phyloP scores from a whole-genome alignment of 2,888 invertebrate genomes.

The Xestia c-nigrum region DNA sequence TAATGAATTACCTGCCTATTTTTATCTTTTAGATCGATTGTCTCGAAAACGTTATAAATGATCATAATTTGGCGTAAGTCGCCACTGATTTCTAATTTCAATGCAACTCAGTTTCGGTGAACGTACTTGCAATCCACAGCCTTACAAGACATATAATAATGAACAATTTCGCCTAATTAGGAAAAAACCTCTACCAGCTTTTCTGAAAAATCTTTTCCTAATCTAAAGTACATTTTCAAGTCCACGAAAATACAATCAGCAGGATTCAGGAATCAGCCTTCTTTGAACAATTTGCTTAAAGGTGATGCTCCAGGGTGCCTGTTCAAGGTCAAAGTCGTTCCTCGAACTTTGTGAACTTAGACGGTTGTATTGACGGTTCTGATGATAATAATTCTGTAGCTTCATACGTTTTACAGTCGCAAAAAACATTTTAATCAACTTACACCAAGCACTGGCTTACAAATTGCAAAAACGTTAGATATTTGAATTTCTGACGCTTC shows the following conservation, averaged over 20 bases:
- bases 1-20: conserved; percentile 18
- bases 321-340: no score
- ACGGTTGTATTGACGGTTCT: no score
- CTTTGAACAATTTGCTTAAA: not conserved
- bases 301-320: no score
- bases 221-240: not conserved
- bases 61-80: conserved; percentile 4
- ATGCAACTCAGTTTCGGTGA: conserved; percentile 21
- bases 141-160: conserved; percentile 72
- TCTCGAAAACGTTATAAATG: conserved; percentile 24
- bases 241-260: not conserved
- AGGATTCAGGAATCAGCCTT: not conserved
- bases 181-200: not conserved
- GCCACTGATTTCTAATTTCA: not conserved
- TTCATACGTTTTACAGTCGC: no score
- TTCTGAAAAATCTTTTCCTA: not conserved
- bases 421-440: no score
- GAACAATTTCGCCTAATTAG: conserved; percentile 76
- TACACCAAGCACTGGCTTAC: no score
- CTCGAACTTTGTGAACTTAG: no score
- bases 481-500: no score
- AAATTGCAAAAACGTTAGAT: no score
- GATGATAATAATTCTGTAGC: no score
- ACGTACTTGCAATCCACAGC: conserved; percentile 52
- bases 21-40: conserved; percentile 33